phyloP scores from a whole-genome alignment of 2,113 vertebrate species.

The Lates calcarifer region DNA sequence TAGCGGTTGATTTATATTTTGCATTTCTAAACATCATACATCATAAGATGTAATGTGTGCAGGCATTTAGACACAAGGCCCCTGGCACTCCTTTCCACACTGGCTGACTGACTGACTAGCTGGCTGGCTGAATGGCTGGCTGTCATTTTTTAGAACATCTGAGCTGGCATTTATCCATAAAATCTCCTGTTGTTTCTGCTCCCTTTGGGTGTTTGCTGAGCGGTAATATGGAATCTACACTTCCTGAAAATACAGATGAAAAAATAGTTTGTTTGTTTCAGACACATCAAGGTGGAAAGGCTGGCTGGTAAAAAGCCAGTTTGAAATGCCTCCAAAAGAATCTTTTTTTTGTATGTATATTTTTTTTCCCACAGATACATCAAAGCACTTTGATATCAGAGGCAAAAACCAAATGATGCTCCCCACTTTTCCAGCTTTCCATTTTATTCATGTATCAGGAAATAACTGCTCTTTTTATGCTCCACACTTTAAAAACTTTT shows the following conservation, averaged over 20 bases:
- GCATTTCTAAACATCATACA: slow-evolving; percentile 73
- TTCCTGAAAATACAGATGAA: slow-evolving; percentile 67
- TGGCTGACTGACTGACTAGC: slow-evolving; percentile 68
- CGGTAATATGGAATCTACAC: slow-evolving; percentile 60
- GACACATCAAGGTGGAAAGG: slow-evolving; percentile 66
- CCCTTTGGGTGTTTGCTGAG: slow-evolving; percentile 66
- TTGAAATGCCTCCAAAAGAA: slow-evolving; percentile 63
- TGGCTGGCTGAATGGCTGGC: slow-evolving; percentile 60
- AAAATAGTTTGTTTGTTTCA: slow-evolving; percentile 64
- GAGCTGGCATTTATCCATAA: slow-evolving; percentile 64
- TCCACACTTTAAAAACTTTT: slow-evolving; percentile 25
- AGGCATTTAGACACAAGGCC: slow-evolving; percentile 62
- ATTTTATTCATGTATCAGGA: slow-evolving; percentile 55
- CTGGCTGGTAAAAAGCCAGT: slow-evolving; percentile 62
- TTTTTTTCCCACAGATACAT: slow-evolving; percentile 52
- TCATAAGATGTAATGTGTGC: slow-evolving; percentile 63
- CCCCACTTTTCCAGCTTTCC: slow-evolving; percentile 37
- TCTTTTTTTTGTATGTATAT: slow-evolving; percentile 16
- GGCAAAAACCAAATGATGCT: slow-evolving; percentile 58
- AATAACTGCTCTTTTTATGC: slow-evolving; percentile 41
- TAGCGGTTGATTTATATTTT: slow-evolving; percentile 71
- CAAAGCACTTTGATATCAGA: slow-evolving; percentile 67
- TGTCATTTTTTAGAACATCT: slow-evolving; percentile 74
- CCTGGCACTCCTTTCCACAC: slow-evolving; percentile 52
- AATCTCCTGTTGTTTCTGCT: slow-evolving; percentile 53